Evolutionary conservation across 2,797 vertebrate species (phyloP), one percentile per base, ranked within the genome.

Genomic region (Danio tinwini): DNA sequence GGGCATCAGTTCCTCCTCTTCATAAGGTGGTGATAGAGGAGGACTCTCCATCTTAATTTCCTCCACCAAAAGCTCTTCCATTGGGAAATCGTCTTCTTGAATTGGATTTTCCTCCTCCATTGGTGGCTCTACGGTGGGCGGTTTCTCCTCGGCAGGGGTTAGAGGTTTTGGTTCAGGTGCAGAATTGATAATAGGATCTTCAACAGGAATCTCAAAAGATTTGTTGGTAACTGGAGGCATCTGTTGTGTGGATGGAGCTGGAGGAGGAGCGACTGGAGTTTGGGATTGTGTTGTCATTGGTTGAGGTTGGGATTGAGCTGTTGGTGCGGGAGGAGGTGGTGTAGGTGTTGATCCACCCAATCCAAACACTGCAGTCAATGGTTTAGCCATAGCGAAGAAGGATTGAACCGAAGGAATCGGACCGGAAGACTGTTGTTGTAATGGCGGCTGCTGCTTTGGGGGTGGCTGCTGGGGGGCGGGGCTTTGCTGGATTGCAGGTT

Each of bases 341-440:
- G 52, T 89, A 91, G 78, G 91, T 85, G 87, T 93, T 91, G 67
- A 90, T 17, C 92, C 93, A 56, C 92, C 93, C 78, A 94, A 70
- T 7, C 93, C 93, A 16, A 91, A 91, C 82, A 94, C 93, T 29
- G 92, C 93, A 55, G 93, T 93, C 19, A 94, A 82, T 17, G 93
- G 93, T 78, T 94, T 94, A 70, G 93, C 92, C 93, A 94, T 94
- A 49, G 93, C 93, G 79, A 94, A 94, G 87, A 94, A 94, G 74
- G 93, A 94, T 0, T 92, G 90, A 65, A 93, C 92, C 5, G 93
- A 91, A 0, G 92, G 85, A 7, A 92, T 88, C 7, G 83, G 78
- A 4, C 82, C 83, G 13, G 82, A 78, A 6, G 90, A 83, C 47
- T 91, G 90, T 0, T 88, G 92, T 86, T 92, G 92, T 14, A 87